A percentile compares a stretch with the other conserved stretches of the same genome.
phyloP scores from a whole-genome alignment of 2,113 vertebrate species.

The Rhea pennata region DNA sequence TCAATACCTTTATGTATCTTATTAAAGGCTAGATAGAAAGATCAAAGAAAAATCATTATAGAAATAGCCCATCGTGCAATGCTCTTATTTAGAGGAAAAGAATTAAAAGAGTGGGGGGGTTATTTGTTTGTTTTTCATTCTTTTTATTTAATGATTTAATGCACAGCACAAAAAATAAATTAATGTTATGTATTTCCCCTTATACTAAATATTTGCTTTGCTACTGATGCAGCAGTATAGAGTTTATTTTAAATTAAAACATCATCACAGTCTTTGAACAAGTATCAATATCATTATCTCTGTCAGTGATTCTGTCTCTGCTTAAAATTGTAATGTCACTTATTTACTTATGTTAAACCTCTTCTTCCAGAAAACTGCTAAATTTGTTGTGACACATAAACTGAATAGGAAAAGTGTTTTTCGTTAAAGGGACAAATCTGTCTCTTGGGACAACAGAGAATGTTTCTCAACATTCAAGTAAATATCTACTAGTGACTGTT shows the following conservation, averaged over 20 bases:
- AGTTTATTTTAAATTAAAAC: constrained; percentile 57
- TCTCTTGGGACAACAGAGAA: neutral
- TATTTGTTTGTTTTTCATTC: constrained; percentile 45
- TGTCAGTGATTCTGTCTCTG: constrained; percentile 28
- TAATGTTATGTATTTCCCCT: neutral
- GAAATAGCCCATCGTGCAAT: constrained; percentile 14
- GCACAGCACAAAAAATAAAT: neutral
- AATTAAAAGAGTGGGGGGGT: neutral
- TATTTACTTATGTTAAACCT: constrained; percentile 67
- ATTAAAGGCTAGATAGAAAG: constrained; percentile 27
- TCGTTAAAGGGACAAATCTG: constrained; percentile 4
- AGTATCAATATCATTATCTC: constrained; percentile 65
- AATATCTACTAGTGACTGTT: constrained; percentile 24
- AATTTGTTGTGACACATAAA: constrained; percentile 52
- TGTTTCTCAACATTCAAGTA: neutral
- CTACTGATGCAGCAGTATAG: constrained; percentile 6
- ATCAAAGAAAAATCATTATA: constrained; percentile 63
- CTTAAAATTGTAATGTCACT: constrained; percentile 58
- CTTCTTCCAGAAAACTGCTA: constrained; percentile 61
- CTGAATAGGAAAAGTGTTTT: neutral
- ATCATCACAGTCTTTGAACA: constrained; percentile 39
- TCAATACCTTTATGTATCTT: constrained; percentile 22
- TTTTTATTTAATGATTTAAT: constrained; percentile 36
- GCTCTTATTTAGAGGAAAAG: constrained; percentile 1
- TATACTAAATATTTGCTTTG: constrained; percentile 30